A percentile compares a stretch with the other conserved stretches of the same genome.
Conservation (phyloP, 2,797 vertebrate species). For the Gallinago solitaria region DNA sequence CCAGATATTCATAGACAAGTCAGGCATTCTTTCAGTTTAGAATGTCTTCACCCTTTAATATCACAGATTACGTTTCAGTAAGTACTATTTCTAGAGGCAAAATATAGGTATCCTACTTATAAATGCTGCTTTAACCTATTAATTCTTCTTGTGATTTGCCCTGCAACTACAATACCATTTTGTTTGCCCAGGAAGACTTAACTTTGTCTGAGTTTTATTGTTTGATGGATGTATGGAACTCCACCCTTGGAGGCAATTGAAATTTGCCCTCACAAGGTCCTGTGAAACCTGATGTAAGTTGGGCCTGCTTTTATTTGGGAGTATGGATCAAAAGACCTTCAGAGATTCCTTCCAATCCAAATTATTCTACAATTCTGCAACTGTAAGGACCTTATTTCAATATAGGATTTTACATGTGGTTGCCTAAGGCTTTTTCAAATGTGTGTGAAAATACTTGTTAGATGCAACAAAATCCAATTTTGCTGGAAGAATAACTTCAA, state of each 20-base stretch:
- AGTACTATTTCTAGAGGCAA: neutral
- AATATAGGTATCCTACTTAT: neutral
- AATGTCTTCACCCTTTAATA: neutral
- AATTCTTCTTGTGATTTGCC: neutral
- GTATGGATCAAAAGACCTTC: neutral
- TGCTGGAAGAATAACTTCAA: neutral
- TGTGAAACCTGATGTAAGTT: neutral
- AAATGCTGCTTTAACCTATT: neutral
- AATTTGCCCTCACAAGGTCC: neutral
- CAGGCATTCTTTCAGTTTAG: neutral
- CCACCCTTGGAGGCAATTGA: neutral
- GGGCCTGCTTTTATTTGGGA: neutral
- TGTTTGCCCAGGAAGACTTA: neutral
- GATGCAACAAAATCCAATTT: neutral
- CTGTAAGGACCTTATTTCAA: neutral
- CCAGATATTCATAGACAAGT: neutral
- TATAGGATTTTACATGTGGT: neutral
- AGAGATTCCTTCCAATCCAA: neutral
- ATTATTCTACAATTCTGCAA: neutral
- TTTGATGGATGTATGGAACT: neutral
- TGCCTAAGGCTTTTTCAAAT: neutral
- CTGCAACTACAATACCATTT: neutral
- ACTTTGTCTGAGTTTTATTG: neutral
- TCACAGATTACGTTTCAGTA: neutral
- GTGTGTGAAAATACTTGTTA: neutral